Percentiles rank a stretch among this genome's conserved stretches.
These are phyloP conservation scores for Sinosuthora webbiana DNA, from an alignment of 2,113 vertebrate genomes.

Conservation along the genomic window DNA sequence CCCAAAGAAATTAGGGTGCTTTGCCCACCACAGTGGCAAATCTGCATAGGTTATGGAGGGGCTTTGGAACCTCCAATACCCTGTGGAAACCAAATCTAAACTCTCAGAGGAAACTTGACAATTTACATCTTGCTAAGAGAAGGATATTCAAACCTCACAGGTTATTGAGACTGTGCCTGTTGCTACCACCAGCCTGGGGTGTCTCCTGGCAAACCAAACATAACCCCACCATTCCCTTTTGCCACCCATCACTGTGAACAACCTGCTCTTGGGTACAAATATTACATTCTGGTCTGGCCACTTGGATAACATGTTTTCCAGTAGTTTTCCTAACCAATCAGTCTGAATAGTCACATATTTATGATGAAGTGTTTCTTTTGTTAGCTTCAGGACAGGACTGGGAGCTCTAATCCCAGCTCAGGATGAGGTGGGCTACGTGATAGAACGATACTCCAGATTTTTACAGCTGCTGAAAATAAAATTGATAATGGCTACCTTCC, in stretches of 20 bases:
- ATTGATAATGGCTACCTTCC: neutral
- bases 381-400: neutral
- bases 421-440: neutral
- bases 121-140: neutral
- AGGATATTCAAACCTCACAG: neutral
- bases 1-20: neutral
- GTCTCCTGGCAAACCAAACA: neutral
- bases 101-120: neutral
- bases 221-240: neutral
- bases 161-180: neutral
- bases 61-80: neutral
- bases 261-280: neutral
- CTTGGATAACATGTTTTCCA: neutral
- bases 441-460: neutral
- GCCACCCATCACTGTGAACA: neutral
- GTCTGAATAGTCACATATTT: neutral
- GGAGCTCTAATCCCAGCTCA: neutral
- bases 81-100: neutral
- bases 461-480: neutral
- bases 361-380: neutral
- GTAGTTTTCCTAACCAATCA: neutral
- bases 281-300: neutral
- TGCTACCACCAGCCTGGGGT: neutral
- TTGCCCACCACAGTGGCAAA: neutral
- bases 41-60: neutral